A percentile compares a stretch with the other conserved stretches of the same genome.
Conservation (phyloP, 2,113 vertebrate species). For the Todiramphus saurophagus region DNA sequence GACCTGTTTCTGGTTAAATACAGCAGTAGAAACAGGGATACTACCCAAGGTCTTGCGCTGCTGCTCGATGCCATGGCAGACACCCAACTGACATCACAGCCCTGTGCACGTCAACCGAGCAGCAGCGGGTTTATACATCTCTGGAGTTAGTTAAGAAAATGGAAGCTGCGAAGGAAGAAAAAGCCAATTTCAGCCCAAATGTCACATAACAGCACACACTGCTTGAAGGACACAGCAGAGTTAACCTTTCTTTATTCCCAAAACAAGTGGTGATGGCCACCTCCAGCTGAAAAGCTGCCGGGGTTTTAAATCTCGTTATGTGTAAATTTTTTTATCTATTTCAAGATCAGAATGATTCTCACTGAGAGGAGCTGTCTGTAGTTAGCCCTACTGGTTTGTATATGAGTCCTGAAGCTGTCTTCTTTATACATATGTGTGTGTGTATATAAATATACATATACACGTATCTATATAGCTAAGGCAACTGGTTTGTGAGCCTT, state of each 20-base stretch:
- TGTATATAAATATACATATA: too few relatives aligned
- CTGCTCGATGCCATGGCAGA: neutral
- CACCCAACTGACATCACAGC: neutral
- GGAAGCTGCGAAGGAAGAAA: neutral
- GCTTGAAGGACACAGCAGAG: neutral
- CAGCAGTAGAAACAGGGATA: neutral
- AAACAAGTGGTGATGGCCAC: neutral
- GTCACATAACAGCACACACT: accelerated
- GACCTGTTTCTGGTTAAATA: neutral
- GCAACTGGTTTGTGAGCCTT: neutral
- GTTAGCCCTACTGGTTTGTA: neutral
- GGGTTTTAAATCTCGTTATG: neutral
- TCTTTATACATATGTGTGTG: neutral
- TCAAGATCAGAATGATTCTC: neutral
- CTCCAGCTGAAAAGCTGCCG: neutral
- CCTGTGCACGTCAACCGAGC: accelerated
- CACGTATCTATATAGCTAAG: too few relatives aligned
- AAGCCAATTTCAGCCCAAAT: neutral
- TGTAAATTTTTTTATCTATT: neutral
- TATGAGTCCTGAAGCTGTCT: neutral
- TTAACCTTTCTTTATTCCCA: too few relatives aligned
- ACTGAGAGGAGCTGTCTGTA: neutral
- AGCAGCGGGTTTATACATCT: accelerated
- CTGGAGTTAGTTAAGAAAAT: neutral
- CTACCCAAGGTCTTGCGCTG: neutral